Base-by-base conservation (phyloP, 2,888 invertebrate species). In the Troglohyphantes excavatus region DNA sequence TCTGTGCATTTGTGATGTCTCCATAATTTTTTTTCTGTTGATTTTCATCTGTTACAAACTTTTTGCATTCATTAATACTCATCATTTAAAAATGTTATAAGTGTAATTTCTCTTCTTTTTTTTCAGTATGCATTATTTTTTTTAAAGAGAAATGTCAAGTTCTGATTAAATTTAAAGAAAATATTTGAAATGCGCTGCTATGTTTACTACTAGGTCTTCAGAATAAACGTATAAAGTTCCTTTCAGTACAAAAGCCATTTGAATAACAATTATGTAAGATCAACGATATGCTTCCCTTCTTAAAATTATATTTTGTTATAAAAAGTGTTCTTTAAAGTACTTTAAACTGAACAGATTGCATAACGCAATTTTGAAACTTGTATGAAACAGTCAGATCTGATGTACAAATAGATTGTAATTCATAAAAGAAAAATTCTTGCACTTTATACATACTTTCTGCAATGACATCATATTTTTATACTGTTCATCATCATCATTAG, bases 401-500 rank as follows among this genome's bases (percentile, higher is more conserved):
- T 90, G 90, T 90, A 85, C 90, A 90, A 90, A 90, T 85, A 78
- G 84, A 78, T 90, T 70, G 59, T 53, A 82, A 85, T 67, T 84
- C 79, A 84, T 85, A 23, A 53, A 83, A 90, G 90, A 85, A 43
- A 86, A 81, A 85, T 70, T 83, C 82, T 90, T 63, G 73, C 83
- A 78, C 90, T 78, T 78, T 90, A 79, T 89, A 90, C 85, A 90
- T 90, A 90, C 90, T 90, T 68, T 85, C 79, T 84, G 84, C 90
- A 90, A 90, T 84, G 76, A 90, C 90, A 90, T 90, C 73, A 90
- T 90, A 90, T 90, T 90, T 90, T 90, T 90, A 85, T 90, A 90
- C 90, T 79, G 70, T 90, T 90, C 90, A 90, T 90, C 90, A 83
- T 89, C 83, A 85, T 90, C 73, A 85, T 85, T 90, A 90, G 90